Conservation (phyloP, 2,113 vertebrate genomes). For the Ciconia boyciana region DNA sequence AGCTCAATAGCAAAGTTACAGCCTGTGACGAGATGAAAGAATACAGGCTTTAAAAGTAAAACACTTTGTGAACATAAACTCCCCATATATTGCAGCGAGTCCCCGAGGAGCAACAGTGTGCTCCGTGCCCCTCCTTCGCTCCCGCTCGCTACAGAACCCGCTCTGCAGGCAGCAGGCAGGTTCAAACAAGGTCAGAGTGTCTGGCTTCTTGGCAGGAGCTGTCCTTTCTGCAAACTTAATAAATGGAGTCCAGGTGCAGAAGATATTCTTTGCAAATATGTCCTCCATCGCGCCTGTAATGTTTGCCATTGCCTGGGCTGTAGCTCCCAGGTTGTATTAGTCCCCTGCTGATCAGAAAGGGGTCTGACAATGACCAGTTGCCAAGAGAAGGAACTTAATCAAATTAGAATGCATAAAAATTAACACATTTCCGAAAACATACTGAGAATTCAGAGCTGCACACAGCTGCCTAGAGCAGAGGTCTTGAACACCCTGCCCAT, state of each 20-base stretch:
- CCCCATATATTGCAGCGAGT: background rate
- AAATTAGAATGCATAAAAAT: conserved; percentile 27
- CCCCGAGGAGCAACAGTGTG: conserved; percentile 31
- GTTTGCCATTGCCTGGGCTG: background rate
- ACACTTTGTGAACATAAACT: conserved; percentile 52
- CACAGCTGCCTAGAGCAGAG: conserved; percentile 21
- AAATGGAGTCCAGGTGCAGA: conserved; percentile 50
- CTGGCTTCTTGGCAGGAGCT: conserved; percentile 57
- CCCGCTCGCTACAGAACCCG: background rate
- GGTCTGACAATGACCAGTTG: background rate
- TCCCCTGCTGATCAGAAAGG: conserved; percentile 13
- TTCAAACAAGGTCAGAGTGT: conserved; percentile 62
- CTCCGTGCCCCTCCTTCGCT: background rate
- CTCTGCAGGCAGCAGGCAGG: conserved; percentile 31
- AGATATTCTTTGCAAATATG: conserved; percentile 16
- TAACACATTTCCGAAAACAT: background rate
- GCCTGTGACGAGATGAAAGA: conserved; percentile 58
- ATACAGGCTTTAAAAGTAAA: conserved; percentile 59
- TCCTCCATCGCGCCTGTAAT: background rate
- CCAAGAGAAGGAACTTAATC: conserved; percentile 1
- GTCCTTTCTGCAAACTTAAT: conserved; percentile 57
- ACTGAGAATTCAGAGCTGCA: background rate
- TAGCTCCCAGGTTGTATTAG: background rate
- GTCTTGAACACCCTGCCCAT: background rate
- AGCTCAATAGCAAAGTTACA: conserved; percentile 51